Evolutionary conservation across 2,797 vertebrate genomes (phyloP), one percentile per base, ranked within the genome.

Genomic region (Melanotaenia nigrans): DNA sequence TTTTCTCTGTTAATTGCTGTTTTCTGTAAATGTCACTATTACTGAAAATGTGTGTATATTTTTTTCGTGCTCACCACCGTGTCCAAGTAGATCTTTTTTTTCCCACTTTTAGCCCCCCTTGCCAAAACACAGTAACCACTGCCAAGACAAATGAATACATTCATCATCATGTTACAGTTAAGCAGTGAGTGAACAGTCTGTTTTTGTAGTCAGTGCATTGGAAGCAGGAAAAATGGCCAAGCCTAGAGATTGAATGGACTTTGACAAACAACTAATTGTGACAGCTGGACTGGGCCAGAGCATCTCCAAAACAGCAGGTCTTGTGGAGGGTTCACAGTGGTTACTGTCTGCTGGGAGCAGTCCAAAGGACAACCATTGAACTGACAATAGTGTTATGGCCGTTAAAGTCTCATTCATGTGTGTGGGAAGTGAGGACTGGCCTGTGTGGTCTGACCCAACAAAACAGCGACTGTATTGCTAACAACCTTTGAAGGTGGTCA

Each of bases 391-490:
- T 4, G 4, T 45, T 45, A 47, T n/a, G 20, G 45, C 45, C 8
- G 45, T 47, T n/a, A 6, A 7, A 45, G 16, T 45, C 45, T n/a
- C 18, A n/a, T n/a, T n/a, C 22, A 53, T 53, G 10, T 25, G 12
- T 53, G 49, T 53, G 3, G 24, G 22, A 25, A 53, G 22, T 53
- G 47, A 24, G 10, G n/a, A 24, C 47, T 51, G 20, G 47, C 42
- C n/a, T n/a, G n/a, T 51, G 47, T 51, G n/a, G 47, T 51, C 47
- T 51, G 47, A 51, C 22, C 47, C 47, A n/a, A 51, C 22, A 51
- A 12, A 51, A 10, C n/a, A 22, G 22, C n/a, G 9, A 22, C 47
- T 51, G 9, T 24, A 24, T 24, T 51, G n/a, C 42, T 45, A 45
- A 45, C 18, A 45, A 45, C 42, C 16, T 45, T 2, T 20, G 40